Base-by-base conservation (phyloP, 1,140 invertebrate species). In the Daktulosphaira vitifoliae region DNA sequence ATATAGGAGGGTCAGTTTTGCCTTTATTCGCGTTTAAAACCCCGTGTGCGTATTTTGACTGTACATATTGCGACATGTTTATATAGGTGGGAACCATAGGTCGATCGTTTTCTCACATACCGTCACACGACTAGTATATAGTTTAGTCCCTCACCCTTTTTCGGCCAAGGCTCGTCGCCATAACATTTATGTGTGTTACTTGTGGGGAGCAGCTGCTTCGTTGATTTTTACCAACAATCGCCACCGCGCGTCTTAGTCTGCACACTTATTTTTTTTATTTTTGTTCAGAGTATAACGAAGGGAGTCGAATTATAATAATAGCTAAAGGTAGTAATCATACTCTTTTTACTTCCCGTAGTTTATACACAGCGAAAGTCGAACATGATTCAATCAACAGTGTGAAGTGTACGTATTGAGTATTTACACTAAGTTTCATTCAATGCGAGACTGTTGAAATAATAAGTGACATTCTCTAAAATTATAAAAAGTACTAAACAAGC, bases 41-140 rank as follows among this genome's bases (percentile, higher is more conserved):
- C n/a, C n/a, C 29, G 29, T n/a, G 29, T 33, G 29, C 11, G 23
- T 48, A n/a, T 62, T 62, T 62, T 33, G 42, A 25, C 54, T 59
- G 25, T 11, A 33, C 29, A 11, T 33, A 33, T 62, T 62, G 56
- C 56, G 56, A 62, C 56, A 62, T 62, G 44, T 62, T 62, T 62
- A 62, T 62, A 62, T 62, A 62, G 56, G 56, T 62, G 56, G 56
- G 56, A 62, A 62, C 56, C 56, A 6, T 62, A 46, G 39, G 26
- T 39, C 26, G 39, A 48, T 48, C 42, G 42, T 62, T 62, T 62
- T 62, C 56, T 62, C 56, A 62, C 56, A 62, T 62, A 33, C 56
- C 56, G 56, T 33, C 26, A 62, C 56, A 62, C 39, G 11, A 7
- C 16, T 9, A 22, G 23, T 33, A 33, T 11, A 33, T 11, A 11